Percentiles rank a stretch among this genome's conserved stretches.
These are phyloP conservation scores for Seira ritae DNA, from an alignment of 2,888 invertebrate species.

Conservation along the genomic window DNA sequence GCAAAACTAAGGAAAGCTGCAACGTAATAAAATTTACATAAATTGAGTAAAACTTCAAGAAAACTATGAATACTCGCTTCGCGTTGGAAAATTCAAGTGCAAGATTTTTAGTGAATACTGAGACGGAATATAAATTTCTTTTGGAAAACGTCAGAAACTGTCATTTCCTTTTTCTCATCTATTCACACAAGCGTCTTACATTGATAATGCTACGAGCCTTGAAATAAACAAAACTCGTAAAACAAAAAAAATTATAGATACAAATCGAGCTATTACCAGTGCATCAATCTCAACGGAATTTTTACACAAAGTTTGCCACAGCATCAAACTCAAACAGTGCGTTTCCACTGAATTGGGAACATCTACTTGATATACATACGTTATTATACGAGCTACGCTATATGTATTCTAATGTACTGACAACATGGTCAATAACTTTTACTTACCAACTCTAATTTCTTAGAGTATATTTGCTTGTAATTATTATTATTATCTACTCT, in stretches of 20 bases:
- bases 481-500: conserved; percentile 11
- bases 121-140: neutral
- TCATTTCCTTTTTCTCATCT: neutral
- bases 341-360: conserved; percentile 7
- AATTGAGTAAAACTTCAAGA: neutral
- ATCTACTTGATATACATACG: neutral
- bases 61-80: neutral
- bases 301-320: conserved; percentile 28
- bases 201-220: neutral
- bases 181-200: neutral
- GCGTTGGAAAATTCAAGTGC: neutral
- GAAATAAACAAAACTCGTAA: conserved; percentile 2
- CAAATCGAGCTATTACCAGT: conserved; percentile 11
- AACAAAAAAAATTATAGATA: neutral
- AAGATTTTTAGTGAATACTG: neutral
- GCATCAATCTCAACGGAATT: conserved; percentile 14
- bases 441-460: conserved; percentile 13
- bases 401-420: neutral
- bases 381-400: neutral
- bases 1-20: neutral
- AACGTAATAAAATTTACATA: conserved; percentile 1
- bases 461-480: neutral
- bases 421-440: neutral
- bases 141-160: neutral
- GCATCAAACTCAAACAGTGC: conserved; percentile 39